These are phyloP conservation scores for Hypothenemus hampei DNA, from an alignment of 1,140 invertebrate species.

Conservation along the genomic window DNA sequence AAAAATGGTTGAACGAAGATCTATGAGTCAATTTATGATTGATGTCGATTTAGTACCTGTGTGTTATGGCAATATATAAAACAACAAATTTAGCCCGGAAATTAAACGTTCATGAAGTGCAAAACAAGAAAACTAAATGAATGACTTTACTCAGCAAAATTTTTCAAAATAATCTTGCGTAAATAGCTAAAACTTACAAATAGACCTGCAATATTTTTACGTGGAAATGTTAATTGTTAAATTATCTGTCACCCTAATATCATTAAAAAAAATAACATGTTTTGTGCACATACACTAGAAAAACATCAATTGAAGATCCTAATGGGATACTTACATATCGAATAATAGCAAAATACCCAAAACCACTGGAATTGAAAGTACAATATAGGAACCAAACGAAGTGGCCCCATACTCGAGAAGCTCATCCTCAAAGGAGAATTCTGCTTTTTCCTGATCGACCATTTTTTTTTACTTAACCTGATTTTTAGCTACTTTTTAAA, in stretches of 20 bases:
- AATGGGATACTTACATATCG: slow-evolving; percentile 28
- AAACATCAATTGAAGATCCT: not conserved
- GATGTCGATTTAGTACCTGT: no score
- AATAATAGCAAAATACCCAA: slow-evolving; percentile 21
- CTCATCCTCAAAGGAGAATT: slow-evolving; percentile 1
- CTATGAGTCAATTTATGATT: no score
- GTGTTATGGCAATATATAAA: no score
- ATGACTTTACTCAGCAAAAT: not conserved
- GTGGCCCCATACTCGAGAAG: not conserved
- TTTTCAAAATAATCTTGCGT: not conserved
- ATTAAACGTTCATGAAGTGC: no score
- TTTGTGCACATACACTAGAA: no score
- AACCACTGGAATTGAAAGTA: slow-evolving; percentile 20
- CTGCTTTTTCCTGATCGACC: slow-evolving; percentile 1
- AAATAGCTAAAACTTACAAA: no score
- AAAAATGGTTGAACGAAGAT: no score
- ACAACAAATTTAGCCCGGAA: no score
- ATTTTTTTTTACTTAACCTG: slow-evolving; percentile 3
- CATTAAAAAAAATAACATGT: not conserved
- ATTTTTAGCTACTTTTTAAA: slow-evolving; percentile 1
- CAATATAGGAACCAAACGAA: not conserved
- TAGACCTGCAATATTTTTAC: no score
- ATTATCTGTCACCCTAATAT: not conserved
- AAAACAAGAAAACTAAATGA: no score
- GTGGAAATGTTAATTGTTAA: not conserved